Evolutionary conservation across 2,113 vertebrate species (phyloP).

Genomic region (zebrafish (Danio rerio)): DNA sequence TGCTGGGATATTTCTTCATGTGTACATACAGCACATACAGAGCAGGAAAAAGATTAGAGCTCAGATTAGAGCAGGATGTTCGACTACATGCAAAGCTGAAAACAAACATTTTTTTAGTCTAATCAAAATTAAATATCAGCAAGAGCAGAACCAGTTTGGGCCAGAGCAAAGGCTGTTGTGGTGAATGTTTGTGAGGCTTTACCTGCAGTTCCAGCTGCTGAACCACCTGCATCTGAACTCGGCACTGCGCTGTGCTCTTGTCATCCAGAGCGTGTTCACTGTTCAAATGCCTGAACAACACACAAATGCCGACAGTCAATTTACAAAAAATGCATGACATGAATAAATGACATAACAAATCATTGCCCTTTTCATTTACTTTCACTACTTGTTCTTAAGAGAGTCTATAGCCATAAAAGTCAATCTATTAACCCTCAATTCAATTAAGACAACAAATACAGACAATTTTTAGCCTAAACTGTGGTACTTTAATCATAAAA

Average conservation of each 20-base stretch:
- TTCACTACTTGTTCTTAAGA: no score
- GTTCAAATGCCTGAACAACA: constrained; percentile 91
- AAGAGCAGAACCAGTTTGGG: background rate
- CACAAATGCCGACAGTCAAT: background rate
- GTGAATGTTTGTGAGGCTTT: constrained; percentile 32
- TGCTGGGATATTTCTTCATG: background rate
- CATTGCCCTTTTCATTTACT: no score
- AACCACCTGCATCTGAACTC: constrained; percentile 99
- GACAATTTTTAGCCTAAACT: no score
- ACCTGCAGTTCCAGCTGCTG: constrained; percentile 99
- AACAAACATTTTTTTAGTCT: constrained; percentile 53
- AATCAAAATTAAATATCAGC: background rate
- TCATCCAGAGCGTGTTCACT: constrained; percentile 97
- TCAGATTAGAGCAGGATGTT: constrained; percentile 31
- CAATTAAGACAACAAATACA: no score
- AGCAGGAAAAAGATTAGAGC: constrained; percentile 18
- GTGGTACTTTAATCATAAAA: no score
- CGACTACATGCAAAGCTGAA: constrained; percentile 6
- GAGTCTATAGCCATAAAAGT: no score
- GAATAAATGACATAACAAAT: no score
- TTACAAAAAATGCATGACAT: no score
- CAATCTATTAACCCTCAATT: no score
- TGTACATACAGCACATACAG: constrained; percentile 10
- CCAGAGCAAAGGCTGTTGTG: background rate
- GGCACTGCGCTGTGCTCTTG: constrained; percentile 98